These are phyloP conservation scores for Sarcophaga subvicina DNA, from an alignment of 2,888 invertebrate genomes.

Conservation along the genomic window DNA sequence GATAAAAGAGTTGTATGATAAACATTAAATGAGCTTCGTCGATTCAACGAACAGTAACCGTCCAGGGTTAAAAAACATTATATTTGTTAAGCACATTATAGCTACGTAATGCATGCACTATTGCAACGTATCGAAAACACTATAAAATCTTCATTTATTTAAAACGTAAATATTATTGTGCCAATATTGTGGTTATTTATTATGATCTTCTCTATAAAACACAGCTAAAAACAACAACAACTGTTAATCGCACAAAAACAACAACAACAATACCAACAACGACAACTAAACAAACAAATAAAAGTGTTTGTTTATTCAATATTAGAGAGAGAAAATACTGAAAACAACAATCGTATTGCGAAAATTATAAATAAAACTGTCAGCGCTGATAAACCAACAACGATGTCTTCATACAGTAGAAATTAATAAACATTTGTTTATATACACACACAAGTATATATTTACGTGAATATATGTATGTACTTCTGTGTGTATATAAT, in stretches of 20 bases:
- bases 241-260: conserved; percentile 6
- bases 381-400: conserved; percentile 50
- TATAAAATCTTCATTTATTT: neutral
- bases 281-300: neutral
- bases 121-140: no score
- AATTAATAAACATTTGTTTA: neutral
- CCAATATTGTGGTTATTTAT: neutral
- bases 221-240: neutral
- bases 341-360: conserved; percentile 45
- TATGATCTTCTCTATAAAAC: neutral
- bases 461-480: no score
- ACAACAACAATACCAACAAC: neutral
- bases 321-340: conserved; percentile 35
- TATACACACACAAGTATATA: neutral
- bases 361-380: conserved; percentile 61
- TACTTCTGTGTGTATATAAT: no score
- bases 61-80: no score
- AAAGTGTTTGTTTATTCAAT: conserved; percentile 31
- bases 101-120: neutral
- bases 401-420: neutral
- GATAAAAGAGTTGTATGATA: no score
- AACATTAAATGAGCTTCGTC: no score
- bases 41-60: no score
- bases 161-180: neutral
- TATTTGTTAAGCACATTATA: neutral